phyloP scores from a whole-genome alignment of 2,888 invertebrate species.

The Altica lythri region DNA sequence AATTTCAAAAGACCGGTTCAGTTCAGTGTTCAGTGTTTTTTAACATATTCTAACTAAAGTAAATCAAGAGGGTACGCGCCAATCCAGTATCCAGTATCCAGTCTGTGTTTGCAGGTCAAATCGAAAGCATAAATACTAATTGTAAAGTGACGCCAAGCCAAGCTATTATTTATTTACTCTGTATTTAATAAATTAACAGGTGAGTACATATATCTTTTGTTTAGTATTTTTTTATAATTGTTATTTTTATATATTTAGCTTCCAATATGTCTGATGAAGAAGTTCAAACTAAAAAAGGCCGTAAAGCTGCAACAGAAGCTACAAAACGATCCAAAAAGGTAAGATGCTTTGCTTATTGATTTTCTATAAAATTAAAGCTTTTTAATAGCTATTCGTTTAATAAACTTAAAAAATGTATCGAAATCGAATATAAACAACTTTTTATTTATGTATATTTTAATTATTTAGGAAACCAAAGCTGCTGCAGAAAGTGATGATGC shows the following conservation, averaged over 20 bases:
- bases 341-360: background rate
- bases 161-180: background rate
- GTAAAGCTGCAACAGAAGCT: constrained; percentile 30
- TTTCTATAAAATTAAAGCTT: background rate
- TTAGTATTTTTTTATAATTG: background rate
- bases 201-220: background rate
- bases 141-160: background rate
- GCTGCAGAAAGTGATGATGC: constrained; percentile 31
- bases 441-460: background rate
- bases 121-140: background rate
- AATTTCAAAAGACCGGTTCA: constrained; percentile 20
- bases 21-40: background rate
- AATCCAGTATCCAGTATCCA: no score
- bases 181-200: background rate
- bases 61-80: background rate
- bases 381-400: no score
- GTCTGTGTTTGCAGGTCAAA: constrained; percentile 5
- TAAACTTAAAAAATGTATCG: no score
- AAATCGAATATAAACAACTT: no score
- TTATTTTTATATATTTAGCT: constrained; percentile 6
- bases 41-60: background rate
- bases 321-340: constrained; percentile 34
- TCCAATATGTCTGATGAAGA: constrained; percentile 35
- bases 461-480: constrained; percentile 27
- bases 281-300: constrained; percentile 34